A percentile compares a stretch with the other conserved stretches of the same genome.
phyloP scores from a whole-genome alignment of 2,797 vertebrate genomes.

The Cryptoprocta ferox region DNA sequence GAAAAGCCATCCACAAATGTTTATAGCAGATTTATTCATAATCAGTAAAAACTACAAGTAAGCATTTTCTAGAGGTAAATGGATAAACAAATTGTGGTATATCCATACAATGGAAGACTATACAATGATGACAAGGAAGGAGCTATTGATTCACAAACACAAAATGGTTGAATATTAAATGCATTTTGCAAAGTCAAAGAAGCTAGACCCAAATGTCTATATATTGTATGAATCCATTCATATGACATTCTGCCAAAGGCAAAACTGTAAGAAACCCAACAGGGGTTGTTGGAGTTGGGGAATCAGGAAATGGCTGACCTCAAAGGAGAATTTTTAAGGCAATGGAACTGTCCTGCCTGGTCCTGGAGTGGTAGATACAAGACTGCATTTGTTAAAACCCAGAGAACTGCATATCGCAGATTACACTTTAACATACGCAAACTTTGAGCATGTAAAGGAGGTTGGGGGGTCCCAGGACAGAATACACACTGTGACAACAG shows the following conservation, averaged over 20 bases:
- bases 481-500: not conserved
- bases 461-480: not conserved
- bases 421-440: not conserved
- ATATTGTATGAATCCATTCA: not conserved
- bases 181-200: not conserved
- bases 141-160: not conserved
- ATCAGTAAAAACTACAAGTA: too few relatives aligned
- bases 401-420: not conserved
- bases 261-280: not conserved
- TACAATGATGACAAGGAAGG: not conserved
- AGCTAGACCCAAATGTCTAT: not conserved
- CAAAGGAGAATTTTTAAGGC: too few relatives aligned
- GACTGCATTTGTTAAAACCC: not conserved
- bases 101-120: not conserved
- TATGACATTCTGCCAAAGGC: not conserved
- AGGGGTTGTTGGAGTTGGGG: not conserved
- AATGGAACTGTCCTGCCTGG: not conserved
- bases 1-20: not conserved
- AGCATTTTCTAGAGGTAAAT: not conserved
- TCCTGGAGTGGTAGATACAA: not conserved
- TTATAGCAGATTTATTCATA: not conserved
- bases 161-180: not conserved
- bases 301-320: not conserved
- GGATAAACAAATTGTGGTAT: not conserved
- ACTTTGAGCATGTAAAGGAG: not conserved